Base-by-base conservation (phyloP, 2,888 invertebrate genomes). In the Nycteola revayana region DNA sequence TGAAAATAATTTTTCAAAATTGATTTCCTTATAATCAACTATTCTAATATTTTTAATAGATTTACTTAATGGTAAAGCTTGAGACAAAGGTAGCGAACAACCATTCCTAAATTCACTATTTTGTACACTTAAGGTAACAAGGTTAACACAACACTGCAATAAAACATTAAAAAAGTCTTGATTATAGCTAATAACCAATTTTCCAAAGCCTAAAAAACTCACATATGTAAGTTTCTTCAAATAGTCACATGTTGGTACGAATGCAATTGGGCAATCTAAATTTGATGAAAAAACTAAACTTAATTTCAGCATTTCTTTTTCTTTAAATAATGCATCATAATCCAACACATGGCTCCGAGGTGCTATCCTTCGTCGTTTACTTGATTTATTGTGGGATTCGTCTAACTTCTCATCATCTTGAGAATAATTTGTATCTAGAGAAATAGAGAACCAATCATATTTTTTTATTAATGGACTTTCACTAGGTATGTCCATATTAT, bases 201-300 rank as follows among this genome's bases (percentile, higher is more conserved):
- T 3, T n/a, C n/a, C 21, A 3, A n/a, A 5, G n/a, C 7, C 21
- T 21, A 7, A 14, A 45, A 86, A 56, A 60, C 67, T 75, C 41
- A 87, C 60, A 58, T 64, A 77, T 27, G 80, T 83, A 27, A 87
- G 35, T 60, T 83, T 84, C 22, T 52, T 63, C 37, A 84, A 70
- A 60, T 72, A 85, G 28, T 59, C 45, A 41, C 49, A 58, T 9
- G 42, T 41, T 17, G 55, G 7, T 18, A 67, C 50, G n/a, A 85
- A 42, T 8, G 66, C 45, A 3, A 77, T 53, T 14, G 70, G 54
- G 37, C 53, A 52, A 26, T 44, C 60, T 24, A 66, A 34, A 18
- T 45, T 42, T 22, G 50, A 41, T 18, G 56, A 47, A 51, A 77
- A 80, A 26, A 52, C 23, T 10, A 83, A 29, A 42, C 52, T 72